A percentile compares a stretch with the other conserved stretches of the same genome.
phyloP scores from a whole-genome alignment of 2,797 vertebrate genomes.

The Catharus ustulatus region DNA sequence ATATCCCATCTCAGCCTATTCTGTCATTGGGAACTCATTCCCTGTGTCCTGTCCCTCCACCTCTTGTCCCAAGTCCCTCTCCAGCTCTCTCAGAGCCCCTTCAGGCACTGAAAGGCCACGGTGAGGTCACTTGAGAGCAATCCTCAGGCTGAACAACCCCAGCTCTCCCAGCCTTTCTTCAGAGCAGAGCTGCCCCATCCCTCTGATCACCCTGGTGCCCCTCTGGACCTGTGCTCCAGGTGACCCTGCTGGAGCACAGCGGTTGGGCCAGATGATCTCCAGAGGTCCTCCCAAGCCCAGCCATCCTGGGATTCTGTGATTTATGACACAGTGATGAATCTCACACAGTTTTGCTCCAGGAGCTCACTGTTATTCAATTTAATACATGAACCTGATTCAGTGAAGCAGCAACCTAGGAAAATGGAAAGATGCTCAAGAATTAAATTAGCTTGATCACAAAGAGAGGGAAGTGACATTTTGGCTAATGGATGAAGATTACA shows the following conservation, averaged over 20 bases:
- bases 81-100: background rate
- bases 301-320: background rate
- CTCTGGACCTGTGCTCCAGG: background rate
- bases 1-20: background rate
- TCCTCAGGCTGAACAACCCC: background rate
- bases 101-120: background rate
- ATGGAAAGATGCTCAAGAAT: conserved; percentile 50
- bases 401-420: conserved; percentile 45
- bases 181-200: background rate
- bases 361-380: conserved; percentile 5
- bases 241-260: background rate
- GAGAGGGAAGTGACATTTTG: conserved; percentile 40
- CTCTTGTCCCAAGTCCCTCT: background rate
- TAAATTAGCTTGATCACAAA: conserved; percentile 42
- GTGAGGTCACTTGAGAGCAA: background rate
- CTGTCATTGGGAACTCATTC: background rate
- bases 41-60: background rate
- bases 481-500: conserved; percentile 47
- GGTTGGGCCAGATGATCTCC: background rate
- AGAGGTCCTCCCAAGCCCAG: background rate
- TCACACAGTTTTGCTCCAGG: background rate
- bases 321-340: background rate
- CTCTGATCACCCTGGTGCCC: background rate
- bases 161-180: too few species aligned
- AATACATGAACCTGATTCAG: background rate